Base-by-base conservation (phyloP, 2,888 invertebrate genomes). In the Cepaea hortensis region DNA sequence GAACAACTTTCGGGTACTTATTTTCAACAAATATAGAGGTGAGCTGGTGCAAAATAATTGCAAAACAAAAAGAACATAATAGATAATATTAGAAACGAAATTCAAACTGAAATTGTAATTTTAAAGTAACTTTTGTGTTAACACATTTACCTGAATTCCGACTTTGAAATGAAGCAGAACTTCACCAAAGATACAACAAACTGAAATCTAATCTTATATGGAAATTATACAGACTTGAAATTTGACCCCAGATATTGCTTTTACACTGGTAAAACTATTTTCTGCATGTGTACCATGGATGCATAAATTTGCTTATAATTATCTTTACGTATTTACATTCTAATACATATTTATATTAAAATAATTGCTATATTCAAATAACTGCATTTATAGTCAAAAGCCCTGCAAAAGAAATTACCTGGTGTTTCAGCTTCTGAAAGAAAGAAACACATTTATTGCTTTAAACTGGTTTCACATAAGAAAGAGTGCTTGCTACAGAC, bases 271-370 rank as follows among this genome's bases (percentile, higher is more conserved):
- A 55, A 55, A 11, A 55, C 55, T 55, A 11, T 55, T 18, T 75
- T 35, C 75, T 15, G 23, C 23, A 81, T 72, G 73, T 61, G 73
- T 84, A 73, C 61, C 55, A 61, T n/a, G 84, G 73, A 62, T n/a
- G 23, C 46, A 70, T 13, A 35, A 18, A 70, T 20, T 68, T 46
- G 13, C 20, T 23, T 46, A 65, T 50, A 50, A 48, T 65, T 62
- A 62, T 18, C n/a, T 20, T 7, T 48, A 5, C 48, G 1, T 48
- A 46, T 15, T 48, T 48, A 48, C 48, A 46, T 50, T 48, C 18
- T 3, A 35, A 35, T 35, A 35, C 35, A 35, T 35, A 35, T 35
- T 35, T 35, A 35, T 35, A 35, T 35, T 35, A 35, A 35, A 35
- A 35, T 35, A 35, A 35, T 35, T 35, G 35, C 1, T 35, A 35